phyloP scores from a whole-genome alignment of 2,113 vertebrate genomes.

The Tachysurus fulvidraco region DNA sequence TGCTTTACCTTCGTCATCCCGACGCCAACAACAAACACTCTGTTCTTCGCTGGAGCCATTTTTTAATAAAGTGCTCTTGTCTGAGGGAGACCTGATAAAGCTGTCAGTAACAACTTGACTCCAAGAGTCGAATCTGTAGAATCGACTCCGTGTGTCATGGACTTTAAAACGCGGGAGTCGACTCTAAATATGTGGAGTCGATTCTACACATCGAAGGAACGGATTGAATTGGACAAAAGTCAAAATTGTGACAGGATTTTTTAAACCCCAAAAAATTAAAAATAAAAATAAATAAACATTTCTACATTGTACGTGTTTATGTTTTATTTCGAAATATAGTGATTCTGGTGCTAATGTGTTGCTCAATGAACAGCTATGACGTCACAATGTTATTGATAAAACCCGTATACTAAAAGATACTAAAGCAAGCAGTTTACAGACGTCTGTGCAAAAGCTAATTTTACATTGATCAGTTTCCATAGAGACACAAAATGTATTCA shows the following conservation, averaged over 20 bases:
- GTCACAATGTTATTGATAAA: neutral
- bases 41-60: constrained; percentile 67
- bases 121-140: neutral
- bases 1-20: constrained; percentile 92
- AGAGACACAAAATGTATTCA: neutral
- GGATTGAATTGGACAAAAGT: neutral
- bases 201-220: neutral
- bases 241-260: neutral
- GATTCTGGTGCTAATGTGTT: neutral
- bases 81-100: neutral
- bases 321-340: too few relatives aligned
- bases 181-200: neutral
- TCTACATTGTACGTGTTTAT: too few relatives aligned
- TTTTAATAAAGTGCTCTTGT: neutral
- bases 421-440: too few relatives aligned
- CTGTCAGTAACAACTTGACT: neutral
- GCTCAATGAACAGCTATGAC: neutral
- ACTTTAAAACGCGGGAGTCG: neutral
- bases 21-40: constrained; percentile 92
- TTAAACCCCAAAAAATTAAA: neutral
- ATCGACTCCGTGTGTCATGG: neutral
- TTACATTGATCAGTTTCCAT: neutral
- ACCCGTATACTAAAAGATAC: too few relatives aligned
- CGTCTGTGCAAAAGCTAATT: neutral
- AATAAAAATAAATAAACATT: neutral